phyloP scores from a whole-genome alignment of 2,888 invertebrate species.

The Terebella lapidaria region DNA sequence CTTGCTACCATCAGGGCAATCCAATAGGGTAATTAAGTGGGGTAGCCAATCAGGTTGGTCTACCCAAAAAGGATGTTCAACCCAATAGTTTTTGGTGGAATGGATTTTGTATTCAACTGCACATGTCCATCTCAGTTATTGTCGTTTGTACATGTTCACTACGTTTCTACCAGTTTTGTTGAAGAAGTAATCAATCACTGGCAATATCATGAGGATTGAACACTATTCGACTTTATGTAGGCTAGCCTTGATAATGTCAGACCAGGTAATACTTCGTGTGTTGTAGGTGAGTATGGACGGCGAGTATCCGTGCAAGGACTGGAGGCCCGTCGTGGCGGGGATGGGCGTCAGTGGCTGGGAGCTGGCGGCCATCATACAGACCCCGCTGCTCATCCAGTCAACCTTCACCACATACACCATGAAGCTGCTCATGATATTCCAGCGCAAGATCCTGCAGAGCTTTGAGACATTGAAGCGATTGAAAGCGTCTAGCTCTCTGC shows the following conservation, averaged over 20 bases:
- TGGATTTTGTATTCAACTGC: too few relatives aligned
- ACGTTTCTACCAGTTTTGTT: too few relatives aligned
- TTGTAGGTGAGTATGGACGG: constrained; percentile 8
- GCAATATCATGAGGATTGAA: too few relatives aligned
- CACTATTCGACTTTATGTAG: too few relatives aligned
- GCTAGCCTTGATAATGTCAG: too few relatives aligned
- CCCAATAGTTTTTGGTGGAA: too few relatives aligned
- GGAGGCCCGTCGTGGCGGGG: constrained; percentile 37
- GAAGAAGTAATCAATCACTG: too few relatives aligned
- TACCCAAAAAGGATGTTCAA: too few relatives aligned
- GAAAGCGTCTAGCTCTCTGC: not conserved
- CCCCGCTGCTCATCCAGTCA: constrained; percentile 23
- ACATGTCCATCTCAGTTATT: too few relatives aligned
- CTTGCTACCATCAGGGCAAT: not conserved
- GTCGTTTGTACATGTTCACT: too few relatives aligned
- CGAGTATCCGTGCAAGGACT: constrained; percentile 26
- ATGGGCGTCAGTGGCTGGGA: constrained; percentile 47
- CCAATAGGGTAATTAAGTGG: not conserved
- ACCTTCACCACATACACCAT: constrained; percentile 25
- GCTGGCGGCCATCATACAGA: constrained; percentile 30
- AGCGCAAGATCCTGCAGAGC: constrained; percentile 10
- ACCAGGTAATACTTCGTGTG: too few relatives aligned
- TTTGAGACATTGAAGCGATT: not conserved
- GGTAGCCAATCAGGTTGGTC: not conserved
- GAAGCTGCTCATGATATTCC: constrained; percentile 33